Conservation (phyloP, 1,140 invertebrate species). For the Drosophila kikkawai region DNA sequence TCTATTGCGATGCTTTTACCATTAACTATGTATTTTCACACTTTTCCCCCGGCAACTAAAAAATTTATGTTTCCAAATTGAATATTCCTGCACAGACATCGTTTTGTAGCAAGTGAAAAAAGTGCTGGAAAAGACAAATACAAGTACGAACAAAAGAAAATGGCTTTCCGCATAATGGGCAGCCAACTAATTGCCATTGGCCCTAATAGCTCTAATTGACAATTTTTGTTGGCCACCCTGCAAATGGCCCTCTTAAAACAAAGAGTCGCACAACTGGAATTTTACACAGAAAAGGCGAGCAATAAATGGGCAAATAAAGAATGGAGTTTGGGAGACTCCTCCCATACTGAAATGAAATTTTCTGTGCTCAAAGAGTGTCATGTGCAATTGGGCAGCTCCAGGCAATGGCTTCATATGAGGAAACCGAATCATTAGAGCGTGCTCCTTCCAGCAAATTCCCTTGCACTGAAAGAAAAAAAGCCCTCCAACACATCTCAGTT, state of each 20-base stretch:
- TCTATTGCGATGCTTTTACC: conserved; percentile 5
- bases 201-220: conserved; percentile 71
- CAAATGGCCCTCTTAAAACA: conserved; percentile 20
- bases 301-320: conserved; percentile 30
- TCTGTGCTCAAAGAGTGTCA: conserved; percentile 39
- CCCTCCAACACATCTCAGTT: background rate
- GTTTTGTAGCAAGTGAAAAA: conserved; percentile 9
- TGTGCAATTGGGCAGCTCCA: conserved; percentile 42
- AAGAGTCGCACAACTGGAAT: conserved; percentile 29
- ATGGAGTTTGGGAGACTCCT: background rate
- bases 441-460: conserved; percentile 9
- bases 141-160: conserved; percentile 35
- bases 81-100: conserved; percentile 25
- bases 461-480: background rate
- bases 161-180: conserved; percentile 52
- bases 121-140: conserved; percentile 11
- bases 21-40: background rate
- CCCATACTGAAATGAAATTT: conserved; percentile 28
- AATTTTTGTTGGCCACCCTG: conserved; percentile 40
- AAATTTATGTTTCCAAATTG: conserved; percentile 18
- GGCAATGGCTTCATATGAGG: conserved; percentile 37
- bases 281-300: conserved; percentile 36
- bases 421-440: conserved; percentile 45
- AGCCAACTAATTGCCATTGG: conserved; percentile 64
- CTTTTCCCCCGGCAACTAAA: background rate